A percentile compares a stretch with the other conserved stretches of the same genome.
These are phyloP conservation scores for Smittia aterrima DNA, from an alignment of 2,888 invertebrate species.

Conservation along the genomic window DNA sequence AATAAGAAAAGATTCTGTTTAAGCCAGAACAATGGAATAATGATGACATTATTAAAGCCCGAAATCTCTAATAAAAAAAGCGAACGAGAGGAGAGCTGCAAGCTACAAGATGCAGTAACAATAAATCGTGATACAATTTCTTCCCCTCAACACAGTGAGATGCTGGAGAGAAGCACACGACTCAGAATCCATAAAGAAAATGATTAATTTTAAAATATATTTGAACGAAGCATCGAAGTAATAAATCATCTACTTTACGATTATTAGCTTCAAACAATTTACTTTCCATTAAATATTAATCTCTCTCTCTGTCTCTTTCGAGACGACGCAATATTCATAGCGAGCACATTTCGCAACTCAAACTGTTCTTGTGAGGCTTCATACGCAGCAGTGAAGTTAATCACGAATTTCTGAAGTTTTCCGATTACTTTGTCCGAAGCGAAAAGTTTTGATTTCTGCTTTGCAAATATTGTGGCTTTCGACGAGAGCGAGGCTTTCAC, in stretches of 20 bases:
- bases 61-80: constrained; percentile 20
- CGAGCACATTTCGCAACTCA: neutral
- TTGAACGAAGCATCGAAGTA: neutral
- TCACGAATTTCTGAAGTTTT: neutral
- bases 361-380: neutral
- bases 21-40: constrained; percentile 22
- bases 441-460: neutral
- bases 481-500: neutral
- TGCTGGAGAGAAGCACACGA: neutral
- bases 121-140: constrained; percentile 32
- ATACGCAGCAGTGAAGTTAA: neutral
- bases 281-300: constrained; percentile 36
- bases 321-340: neutral
- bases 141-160: neutral
- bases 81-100: neutral
- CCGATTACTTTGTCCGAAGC: neutral
- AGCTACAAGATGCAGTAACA: constrained; percentile 13
- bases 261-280: constrained; percentile 38
- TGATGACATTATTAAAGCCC: constrained; percentile 32
- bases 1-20: constrained; percentile 12
- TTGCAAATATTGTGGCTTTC: neutral
- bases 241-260: constrained; percentile 39
- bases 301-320: neutral
- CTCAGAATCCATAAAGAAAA: constrained; percentile 14
- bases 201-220: constrained; percentile 21